Conservation (phyloP, 2,888 invertebrate species). For the Phlogophora meticulosa region DNA sequence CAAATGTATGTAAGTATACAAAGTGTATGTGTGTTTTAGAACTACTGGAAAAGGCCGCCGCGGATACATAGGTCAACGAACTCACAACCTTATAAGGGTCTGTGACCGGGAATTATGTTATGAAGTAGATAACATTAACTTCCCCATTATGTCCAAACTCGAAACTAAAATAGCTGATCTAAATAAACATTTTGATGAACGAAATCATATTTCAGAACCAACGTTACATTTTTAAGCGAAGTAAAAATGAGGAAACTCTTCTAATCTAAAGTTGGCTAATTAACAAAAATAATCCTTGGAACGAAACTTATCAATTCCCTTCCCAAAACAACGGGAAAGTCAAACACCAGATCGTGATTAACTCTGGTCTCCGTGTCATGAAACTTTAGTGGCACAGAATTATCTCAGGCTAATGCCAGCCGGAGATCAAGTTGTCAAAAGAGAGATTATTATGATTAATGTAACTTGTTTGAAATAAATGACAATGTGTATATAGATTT, state of each 20-base stretch:
- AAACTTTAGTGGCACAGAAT: constrained; percentile 31
- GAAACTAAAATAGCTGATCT: neutral
- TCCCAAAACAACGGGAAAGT: constrained; percentile 27
- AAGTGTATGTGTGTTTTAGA: constrained; percentile 12
- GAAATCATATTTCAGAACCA: neutral
- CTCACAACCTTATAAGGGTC: constrained; percentile 14
- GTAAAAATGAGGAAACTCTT: constrained; percentile 7
- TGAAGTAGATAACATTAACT: neutral
- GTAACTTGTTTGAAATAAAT: constrained; percentile 16
- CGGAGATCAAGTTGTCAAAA: constrained; percentile 41
- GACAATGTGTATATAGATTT: neutral
- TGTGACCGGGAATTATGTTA: neutral
- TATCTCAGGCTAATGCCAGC: constrained; percentile 10
- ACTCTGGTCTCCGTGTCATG: constrained; percentile 16
- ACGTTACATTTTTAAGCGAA: neutral
- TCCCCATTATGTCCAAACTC: neutral
- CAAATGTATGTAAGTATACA: neutral
- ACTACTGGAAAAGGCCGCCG: neutral
- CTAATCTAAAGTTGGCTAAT: constrained; percentile 39
- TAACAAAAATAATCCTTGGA: constrained; percentile 45
- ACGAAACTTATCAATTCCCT: constrained; percentile 44
- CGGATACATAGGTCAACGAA: constrained; percentile 11
- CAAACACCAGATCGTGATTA: constrained; percentile 46
- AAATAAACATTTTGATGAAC: constrained; percentile 3
- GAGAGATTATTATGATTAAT: constrained; percentile 46